Percentiles rank a stretch among this genome's conserved stretches.
phyloP scores from a whole-genome alignment of 2,113 vertebrate species.

The Lutjanus erythropterus region DNA sequence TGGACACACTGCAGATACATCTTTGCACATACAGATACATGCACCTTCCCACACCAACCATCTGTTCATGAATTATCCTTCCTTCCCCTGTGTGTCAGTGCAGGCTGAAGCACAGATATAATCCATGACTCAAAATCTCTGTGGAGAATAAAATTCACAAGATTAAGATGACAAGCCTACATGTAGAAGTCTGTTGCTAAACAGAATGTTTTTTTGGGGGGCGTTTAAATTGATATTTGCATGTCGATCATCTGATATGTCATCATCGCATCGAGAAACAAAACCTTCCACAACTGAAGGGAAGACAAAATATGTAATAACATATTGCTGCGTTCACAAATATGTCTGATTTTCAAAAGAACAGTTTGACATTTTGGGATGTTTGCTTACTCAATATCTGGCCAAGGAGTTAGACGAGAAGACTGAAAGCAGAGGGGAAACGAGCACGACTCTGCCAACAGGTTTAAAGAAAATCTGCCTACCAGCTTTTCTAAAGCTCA shows the following conservation, averaged over 20 bases:
- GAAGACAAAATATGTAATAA: not conserved
- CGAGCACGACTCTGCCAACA: not conserved
- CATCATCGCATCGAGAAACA: not conserved
- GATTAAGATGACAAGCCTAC: conserved; percentile 21
- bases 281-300: not conserved
- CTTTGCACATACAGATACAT: conserved; percentile 17
- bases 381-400: too few species aligned
- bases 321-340: not conserved
- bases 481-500: not conserved
- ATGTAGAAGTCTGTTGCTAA: not conserved
- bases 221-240: not conserved
- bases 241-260: not conserved
- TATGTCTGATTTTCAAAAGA: not conserved
- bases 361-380: not conserved
- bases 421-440: too few species aligned
- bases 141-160: conserved; percentile 17
- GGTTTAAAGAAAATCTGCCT: not conserved
- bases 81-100: not conserved
- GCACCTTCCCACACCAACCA: conserved; percentile 53
- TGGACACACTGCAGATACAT: conserved; percentile 4
- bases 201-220: not conserved
- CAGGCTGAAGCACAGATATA: conserved; percentile 20
- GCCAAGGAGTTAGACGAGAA: too few species aligned
- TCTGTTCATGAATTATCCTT: conserved; percentile 46
- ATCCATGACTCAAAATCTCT: conserved; percentile 27